Percentiles rank a stretch among this genome's conserved stretches.
phyloP scores from a whole-genome alignment of 2,113 vertebrate genomes.

The Festucalex cinctus region DNA sequence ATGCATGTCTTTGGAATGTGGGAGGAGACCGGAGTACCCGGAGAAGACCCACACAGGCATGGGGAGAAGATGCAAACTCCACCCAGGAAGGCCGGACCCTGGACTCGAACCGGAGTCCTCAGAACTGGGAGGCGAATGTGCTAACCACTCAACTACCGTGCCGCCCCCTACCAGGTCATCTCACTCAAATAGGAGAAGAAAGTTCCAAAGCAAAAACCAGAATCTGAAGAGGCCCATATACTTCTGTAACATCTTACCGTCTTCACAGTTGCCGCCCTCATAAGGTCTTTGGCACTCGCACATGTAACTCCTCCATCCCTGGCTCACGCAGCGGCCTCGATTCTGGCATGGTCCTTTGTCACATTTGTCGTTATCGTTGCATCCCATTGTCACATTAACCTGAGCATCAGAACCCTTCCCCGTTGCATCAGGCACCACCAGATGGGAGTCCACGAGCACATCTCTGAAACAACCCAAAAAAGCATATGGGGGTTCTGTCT shows the following conservation, averaged over 20 bases:
- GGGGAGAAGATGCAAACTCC: too few species aligned
- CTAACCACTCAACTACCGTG: too few species aligned
- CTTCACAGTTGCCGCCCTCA: constrained; percentile 68
- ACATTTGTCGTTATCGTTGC: constrained; percentile 79
- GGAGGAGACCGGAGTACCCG: too few species aligned
- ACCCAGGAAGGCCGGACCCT: too few species aligned
- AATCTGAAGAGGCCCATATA: neutral
- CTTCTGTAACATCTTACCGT: constrained; percentile 73
- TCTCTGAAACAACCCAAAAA: constrained; percentile 91
- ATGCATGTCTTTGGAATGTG: too few species aligned
- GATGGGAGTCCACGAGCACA: constrained; percentile 72
- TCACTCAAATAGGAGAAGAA: neutral
- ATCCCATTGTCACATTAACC: constrained; percentile 78
- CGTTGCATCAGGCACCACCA: constrained; percentile 64
- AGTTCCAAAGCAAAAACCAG: neutral
- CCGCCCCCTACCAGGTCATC: neutral
- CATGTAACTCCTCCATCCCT: constrained; percentile 78
- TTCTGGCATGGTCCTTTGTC: constrained; percentile 79
- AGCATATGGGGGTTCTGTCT: constrained; percentile 51
- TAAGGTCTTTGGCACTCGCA: constrained; percentile 86
- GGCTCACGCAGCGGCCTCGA: constrained; percentile 80
- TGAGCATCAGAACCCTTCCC: constrained; percentile 44
- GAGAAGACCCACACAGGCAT: too few species aligned
- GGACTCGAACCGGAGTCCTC: too few species aligned
- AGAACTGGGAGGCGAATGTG: too few species aligned